Conservation (phyloP, 2,113 vertebrate genomes). For the Indri indri region DNA sequence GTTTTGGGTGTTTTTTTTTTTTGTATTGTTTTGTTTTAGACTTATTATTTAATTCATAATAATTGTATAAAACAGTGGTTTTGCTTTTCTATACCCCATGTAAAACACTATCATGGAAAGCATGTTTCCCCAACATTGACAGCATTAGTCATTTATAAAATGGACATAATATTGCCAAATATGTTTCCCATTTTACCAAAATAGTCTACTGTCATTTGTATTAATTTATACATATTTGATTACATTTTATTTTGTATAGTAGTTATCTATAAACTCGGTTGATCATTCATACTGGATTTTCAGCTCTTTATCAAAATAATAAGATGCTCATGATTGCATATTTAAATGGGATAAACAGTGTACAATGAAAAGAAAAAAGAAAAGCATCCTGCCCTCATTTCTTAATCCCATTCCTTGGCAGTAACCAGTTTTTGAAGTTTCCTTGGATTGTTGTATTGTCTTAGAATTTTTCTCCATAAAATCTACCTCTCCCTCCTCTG, state of each 20-base stretch:
- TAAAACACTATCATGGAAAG: not conserved
- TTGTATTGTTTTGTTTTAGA: not conserved
- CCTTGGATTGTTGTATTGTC: not conserved
- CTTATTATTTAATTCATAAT: not conserved
- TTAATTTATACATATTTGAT: not conserved
- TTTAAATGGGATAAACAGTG: not conserved
- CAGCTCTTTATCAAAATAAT: slow-evolving; percentile 21
- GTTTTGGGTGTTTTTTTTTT: not conserved
- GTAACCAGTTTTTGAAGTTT: not conserved
- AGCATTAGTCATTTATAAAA: not conserved
- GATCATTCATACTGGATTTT: not conserved
- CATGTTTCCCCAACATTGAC: not conserved
- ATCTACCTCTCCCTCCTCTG: not conserved
- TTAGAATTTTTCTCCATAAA: not conserved
- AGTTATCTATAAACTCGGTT: not conserved
- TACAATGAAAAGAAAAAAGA: not conserved
- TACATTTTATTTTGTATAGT: not conserved
- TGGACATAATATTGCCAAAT: not conserved
- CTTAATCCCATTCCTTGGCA: not conserved
- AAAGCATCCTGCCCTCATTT: not conserved
- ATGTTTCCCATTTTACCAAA: not conserved
- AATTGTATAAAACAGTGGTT: not conserved
- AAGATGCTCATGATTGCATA: not conserved
- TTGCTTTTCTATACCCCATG: not conserved
- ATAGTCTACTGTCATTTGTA: not conserved